A percentile compares a stretch with the other conserved stretches of the same genome.
Conservation (phyloP, 2,797 vertebrate species). For the Sebastes diaconus region DNA sequence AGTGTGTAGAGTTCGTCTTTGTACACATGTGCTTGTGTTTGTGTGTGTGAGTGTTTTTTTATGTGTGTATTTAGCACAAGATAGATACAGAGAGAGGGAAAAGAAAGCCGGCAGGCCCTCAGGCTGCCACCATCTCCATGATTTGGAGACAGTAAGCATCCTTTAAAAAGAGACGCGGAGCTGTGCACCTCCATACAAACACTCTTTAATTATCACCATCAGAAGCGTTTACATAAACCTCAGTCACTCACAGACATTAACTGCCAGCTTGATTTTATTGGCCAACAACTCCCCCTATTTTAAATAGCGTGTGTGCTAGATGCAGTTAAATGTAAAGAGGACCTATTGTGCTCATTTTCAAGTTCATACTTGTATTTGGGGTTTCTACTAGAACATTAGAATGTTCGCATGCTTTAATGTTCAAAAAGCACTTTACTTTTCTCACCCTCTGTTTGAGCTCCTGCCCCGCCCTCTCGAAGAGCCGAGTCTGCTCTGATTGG, state of each 20-base stretch:
- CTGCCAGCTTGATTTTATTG: slow-evolving; percentile 63
- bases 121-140: slow-evolving; percentile 71
- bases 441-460: too few species aligned
- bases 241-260: slow-evolving; percentile 65
- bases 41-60: slow-evolving; percentile 14
- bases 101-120: slow-evolving; percentile 64
- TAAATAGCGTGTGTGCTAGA: slow-evolving; percentile 14
- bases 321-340: background rate
- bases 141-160: slow-evolving; percentile 78
- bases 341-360: too few species aligned
- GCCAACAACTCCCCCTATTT: slow-evolving; percentile 1
- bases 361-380: too few species aligned
- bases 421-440: too few species aligned
- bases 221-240: slow-evolving; percentile 71
- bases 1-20: slow-evolving; percentile 42
- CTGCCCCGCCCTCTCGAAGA: too few species aligned
- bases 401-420: too few species aligned
- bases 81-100: slow-evolving; percentile 50
- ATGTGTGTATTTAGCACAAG: slow-evolving; percentile 62
- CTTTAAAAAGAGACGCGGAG: slow-evolving; percentile 69
- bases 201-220: slow-evolving; percentile 81
- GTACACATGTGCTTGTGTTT: slow-evolving; percentile 15
- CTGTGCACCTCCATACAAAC: slow-evolving; percentile 72
- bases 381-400: too few species aligned
- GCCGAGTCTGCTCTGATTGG: too few species aligned